Evolutionary conservation across 1,140 invertebrate genomes (phyloP), one percentile per base, ranked within the genome.

Genomic region (Neoseiulus cucumeris): DNA sequence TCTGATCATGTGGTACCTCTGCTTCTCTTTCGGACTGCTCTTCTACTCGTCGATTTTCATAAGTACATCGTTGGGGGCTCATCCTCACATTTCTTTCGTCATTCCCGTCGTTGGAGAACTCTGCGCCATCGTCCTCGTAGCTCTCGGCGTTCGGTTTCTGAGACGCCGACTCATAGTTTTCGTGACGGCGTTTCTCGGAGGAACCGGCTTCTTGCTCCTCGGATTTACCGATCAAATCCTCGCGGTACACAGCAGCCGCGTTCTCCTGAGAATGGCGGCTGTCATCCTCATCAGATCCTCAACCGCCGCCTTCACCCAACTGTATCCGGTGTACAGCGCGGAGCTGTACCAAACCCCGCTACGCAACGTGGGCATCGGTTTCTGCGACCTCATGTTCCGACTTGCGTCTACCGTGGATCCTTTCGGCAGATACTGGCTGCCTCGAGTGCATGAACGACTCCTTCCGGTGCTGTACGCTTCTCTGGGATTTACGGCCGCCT

Each of bases 291-390:
- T 59, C 14, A 17, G 51, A 9, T 59, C 51, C 4, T 59, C 14
- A 9, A 59, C n/a, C 14, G 51, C 22, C 22, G 51, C 51, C 22
- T 59, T 25, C 33, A 59, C 51, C 33, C 51, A 59, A 25, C 22
- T 59, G 17, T 59, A 59, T 9, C 51, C 22, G 70, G 88, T 91
- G 69, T 92, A 90, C 73, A 89, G 88, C 0, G 87, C 89, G 0
- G 89, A 94, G 76, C 73, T 90, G 2, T 90, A 89, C 70, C 89
- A 89, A 5, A 93, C 89, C 0, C 82, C 86, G 6, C 82, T 91
- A 44, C 77, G 88, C 65, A 89, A 86, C 72, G 86, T 87, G 0
- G 89, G 82, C 0, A 76, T 93, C 65, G 90, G 91, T 0, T 77
- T 59, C 33, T 59, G 51, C 51, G 51, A 59, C 22, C 22, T 59